Evolutionary conservation across 2,888 invertebrate species (phyloP).

Genomic region (Xestia c-nigrum): DNA sequence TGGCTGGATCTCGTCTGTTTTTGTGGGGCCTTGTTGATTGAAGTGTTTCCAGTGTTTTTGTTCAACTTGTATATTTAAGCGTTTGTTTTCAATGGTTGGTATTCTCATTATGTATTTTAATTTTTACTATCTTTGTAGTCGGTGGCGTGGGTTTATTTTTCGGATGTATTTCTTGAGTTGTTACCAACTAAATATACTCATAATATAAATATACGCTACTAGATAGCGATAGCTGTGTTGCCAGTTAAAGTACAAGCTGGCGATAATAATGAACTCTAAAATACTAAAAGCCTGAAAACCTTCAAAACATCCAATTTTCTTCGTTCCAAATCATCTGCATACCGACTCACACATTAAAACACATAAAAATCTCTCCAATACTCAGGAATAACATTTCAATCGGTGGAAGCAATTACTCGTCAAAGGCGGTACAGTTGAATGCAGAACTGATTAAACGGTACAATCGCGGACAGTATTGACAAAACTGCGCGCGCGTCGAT

Average conservation of each 20-base stretch:
- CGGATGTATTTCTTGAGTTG: neutral
- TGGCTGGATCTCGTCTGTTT: slow-evolving; percentile 75
- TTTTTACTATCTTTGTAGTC: slow-evolving; percentile 36
- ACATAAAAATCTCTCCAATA: slow-evolving; percentile 55
- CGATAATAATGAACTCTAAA: neutral
- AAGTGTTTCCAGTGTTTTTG: slow-evolving; percentile 73
- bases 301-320: neutral
- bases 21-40: slow-evolving; percentile 74
- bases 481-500: slow-evolving; percentile 80
- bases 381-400: slow-evolving; percentile 84
- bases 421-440: slow-evolving; percentile 89
- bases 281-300: neutral
- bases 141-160: slow-evolving; percentile 9
- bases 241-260: neutral
- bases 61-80: slow-evolving; percentile 69
- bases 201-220: too few species aligned
- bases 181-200: neutral
- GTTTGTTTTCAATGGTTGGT: slow-evolving; percentile 54
- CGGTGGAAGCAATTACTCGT: slow-evolving; percentile 89
- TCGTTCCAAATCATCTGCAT: slow-evolving; percentile 13
- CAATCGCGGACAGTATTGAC: slow-evolving; percentile 86
- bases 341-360: slow-evolving; percentile 48
- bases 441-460: slow-evolving; percentile 87
- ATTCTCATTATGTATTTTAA: slow-evolving; percentile 54
- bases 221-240: neutral